These are phyloP conservation scores for Cecropterus lyciades DNA, from an alignment of 1,140 invertebrate genomes.

Conservation along the genomic window DNA sequence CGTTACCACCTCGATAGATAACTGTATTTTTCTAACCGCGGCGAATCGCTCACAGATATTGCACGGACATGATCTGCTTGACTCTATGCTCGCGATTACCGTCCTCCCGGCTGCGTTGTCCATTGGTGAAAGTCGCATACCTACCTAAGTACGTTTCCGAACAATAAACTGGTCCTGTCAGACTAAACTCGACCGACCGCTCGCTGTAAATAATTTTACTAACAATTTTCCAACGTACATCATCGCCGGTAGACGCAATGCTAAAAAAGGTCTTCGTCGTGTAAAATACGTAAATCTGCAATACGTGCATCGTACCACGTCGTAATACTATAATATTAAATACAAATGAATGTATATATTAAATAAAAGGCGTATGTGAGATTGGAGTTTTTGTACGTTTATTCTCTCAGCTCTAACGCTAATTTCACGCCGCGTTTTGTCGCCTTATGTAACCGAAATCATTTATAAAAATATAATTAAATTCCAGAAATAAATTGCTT, in stretches of 20 bases:
- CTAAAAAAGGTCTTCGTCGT: too few relatives aligned
- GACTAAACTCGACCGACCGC: constrained; percentile 55
- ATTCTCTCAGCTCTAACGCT: too few relatives aligned
- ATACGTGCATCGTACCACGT: too few relatives aligned
- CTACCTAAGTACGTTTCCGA: constrained; percentile 63
- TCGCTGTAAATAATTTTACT: constrained; percentile 60
- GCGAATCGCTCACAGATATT: not conserved
- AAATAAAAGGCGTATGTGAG: too few relatives aligned
- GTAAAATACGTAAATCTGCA: too few relatives aligned
- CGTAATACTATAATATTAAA: too few relatives aligned
- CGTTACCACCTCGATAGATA: not conserved
- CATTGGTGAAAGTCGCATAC: constrained; percentile 68
- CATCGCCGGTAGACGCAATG: constrained; percentile 23
- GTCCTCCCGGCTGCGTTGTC: constrained; percentile 42
- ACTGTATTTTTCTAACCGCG: not conserved
- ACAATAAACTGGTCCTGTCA: constrained; percentile 68
- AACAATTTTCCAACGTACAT: constrained; percentile 49
- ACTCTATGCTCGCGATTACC: constrained; percentile 36
- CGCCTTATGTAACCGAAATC: too few relatives aligned
- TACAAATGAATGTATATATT: too few relatives aligned
- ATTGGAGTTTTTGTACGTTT: too few relatives aligned
- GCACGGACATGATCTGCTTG: constrained; percentile 33
- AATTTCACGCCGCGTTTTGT: too few relatives aligned
- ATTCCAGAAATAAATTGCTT: too few relatives aligned
- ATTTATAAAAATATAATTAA: too few relatives aligned